Evolutionary conservation across 2,113 vertebrate genomes (phyloP).

Genomic region (Setophaga kirtlandii): DNA sequence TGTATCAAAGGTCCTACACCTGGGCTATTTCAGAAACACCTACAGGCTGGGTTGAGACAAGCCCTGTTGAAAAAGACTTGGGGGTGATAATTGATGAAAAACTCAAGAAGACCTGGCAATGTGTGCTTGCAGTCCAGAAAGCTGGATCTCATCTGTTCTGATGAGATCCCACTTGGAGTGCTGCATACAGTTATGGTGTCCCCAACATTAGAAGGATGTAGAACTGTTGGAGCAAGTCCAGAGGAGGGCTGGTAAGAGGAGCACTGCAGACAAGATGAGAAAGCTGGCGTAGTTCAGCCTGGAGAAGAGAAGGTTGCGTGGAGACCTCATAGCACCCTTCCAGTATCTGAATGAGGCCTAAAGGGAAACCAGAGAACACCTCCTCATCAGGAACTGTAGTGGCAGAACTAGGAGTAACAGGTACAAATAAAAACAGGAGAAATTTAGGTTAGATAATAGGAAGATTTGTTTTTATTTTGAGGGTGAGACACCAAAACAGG

Average conservation of each 20-base stretch:
- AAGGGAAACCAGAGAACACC: background rate
- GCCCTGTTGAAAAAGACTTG: background rate
- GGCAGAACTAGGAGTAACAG: background rate
- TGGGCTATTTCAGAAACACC: background rate
- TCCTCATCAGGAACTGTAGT: background rate
- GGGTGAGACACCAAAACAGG: background rate
- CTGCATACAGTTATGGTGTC: background rate
- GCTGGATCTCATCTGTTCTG: background rate
- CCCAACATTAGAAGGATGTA: background rate
- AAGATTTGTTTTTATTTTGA: background rate
- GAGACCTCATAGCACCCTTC: background rate
- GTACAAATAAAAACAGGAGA: background rate
- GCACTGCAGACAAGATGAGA: background rate
- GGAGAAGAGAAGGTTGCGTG: background rate
- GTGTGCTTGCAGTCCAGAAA: background rate
- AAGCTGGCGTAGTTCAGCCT: background rate
- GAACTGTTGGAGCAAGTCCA: background rate
- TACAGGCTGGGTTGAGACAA: background rate
- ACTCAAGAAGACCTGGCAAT: background rate
- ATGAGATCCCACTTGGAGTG: background rate
- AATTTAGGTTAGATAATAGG: background rate
- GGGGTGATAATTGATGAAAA: background rate
- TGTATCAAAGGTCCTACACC: background rate
- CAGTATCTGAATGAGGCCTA: background rate
- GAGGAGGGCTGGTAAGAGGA: background rate